Base-by-base conservation (phyloP, 2,113 vertebrate species). In the Recurvirostra avosetta region DNA sequence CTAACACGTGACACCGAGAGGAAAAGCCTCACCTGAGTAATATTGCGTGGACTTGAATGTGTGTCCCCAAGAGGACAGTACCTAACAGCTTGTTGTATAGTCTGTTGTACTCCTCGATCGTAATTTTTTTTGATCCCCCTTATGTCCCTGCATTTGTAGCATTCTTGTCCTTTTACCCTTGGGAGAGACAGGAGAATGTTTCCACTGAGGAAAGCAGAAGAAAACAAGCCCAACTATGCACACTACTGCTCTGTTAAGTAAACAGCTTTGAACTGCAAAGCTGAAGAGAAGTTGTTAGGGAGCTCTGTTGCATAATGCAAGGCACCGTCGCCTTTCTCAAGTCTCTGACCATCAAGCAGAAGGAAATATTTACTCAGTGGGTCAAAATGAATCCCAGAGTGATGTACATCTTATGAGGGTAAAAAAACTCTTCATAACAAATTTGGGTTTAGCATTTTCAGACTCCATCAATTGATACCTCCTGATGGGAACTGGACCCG, bases 131-230 rank as follows among this genome's bases (percentile, higher is more conserved):
- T 88, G 62, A 10, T 89, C 77, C 90, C 56, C 18, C 65, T 12
- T 12, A 18, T 88, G 47, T 92, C 49, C 92, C 62, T 90, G 34
- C 83, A 4, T 89, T 92, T 83, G 86, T 94, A 92, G 21, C n/a
- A 36, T 91, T 93, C 82, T 86, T 89, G 81, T 97, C 92, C 90
- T 94, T 93, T 95, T 90, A 84, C 83, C 86, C 86, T 75, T 92
- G 94, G 53, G 88, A 85, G 84, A 90, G 75, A 63, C 56, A 95
- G 81, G 55, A 78, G 41, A 82, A 77, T 56, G 32, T 91, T 96
- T 85, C 74, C 82, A 3, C 76, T 78, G 34, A 81, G 83, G 58
- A n/a, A 59, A 82, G 43, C 65, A 49, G 67, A 32, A 67, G 36
- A 74, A 78, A 90, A 30, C 52, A 70, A 86, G 79, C n/a, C 15